A percentile compares a stretch with the other conserved stretches of the same genome.
These are phyloP conservation scores for Galeopterus variegatus DNA, from an alignment of 2,113 vertebrate genomes.

Conservation along the genomic window DNA sequence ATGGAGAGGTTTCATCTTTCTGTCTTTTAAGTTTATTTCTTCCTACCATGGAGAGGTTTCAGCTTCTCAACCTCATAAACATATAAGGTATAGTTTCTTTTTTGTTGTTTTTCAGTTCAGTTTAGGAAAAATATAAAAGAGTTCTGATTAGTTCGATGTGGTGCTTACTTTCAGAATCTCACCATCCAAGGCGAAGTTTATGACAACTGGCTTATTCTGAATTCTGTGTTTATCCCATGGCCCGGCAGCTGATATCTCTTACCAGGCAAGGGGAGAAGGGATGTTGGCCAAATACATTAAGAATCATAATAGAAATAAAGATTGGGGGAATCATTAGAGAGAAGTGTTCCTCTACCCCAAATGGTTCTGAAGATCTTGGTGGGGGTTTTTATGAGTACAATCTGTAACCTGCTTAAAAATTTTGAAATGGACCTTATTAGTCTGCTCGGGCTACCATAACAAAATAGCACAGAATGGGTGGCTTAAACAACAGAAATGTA, in stretches of 20 bases:
- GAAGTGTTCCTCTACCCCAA: not conserved
- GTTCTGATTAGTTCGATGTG: not conserved
- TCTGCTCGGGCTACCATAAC: not conserved
- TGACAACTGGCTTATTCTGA: not conserved
- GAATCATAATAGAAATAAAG: not conserved
- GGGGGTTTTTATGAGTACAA: not conserved
- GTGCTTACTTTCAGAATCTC: not conserved
- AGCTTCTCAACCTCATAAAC: not conserved
- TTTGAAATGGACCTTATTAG: not conserved
- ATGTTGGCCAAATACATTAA: not conserved
- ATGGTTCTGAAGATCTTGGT: not conserved
- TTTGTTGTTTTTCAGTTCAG: not conserved
- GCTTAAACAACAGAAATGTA: not conserved
- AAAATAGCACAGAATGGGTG: not conserved
- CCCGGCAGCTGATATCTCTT: not conserved
- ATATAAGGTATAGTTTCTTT: not conserved
- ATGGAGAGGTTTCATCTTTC: not conserved
- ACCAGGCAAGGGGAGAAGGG: not conserved
- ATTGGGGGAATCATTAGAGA: not conserved
- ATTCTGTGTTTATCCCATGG: not conserved
- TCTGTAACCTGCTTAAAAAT: not conserved
- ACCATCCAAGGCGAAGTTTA: not conserved
- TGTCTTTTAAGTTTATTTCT: not conserved
- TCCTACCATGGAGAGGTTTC: not conserved
- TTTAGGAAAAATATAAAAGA: slow-evolving; percentile 44